phyloP scores from a whole-genome alignment of 2,888 invertebrate species.

The Pammene fasciana region DNA sequence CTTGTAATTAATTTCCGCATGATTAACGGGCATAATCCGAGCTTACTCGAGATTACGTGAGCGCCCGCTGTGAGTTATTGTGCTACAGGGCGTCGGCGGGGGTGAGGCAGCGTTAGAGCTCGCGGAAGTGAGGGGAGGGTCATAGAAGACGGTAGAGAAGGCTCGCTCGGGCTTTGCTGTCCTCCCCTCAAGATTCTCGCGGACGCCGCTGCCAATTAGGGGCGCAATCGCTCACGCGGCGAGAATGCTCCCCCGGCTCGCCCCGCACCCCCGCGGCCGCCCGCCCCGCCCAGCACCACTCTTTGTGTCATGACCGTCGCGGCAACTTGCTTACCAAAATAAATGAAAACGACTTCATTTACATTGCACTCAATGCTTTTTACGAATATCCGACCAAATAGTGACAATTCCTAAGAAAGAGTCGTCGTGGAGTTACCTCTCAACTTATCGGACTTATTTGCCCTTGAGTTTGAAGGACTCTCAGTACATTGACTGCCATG shows the following conservation, averaged over 20 bases:
- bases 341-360: conserved; percentile 77
- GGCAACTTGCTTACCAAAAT: conserved; percentile 70
- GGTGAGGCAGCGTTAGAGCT: conserved; percentile 47
- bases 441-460: conserved; percentile 5
- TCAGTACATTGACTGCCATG: conserved; percentile 21
- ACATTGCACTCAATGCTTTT: conserved; percentile 20
- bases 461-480: conserved; percentile 12
- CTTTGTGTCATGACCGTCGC: conserved; percentile 73
- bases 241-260: conserved; percentile 60
- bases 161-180: conserved; percentile 73
- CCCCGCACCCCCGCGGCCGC: conserved; percentile 45
- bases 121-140: conserved; percentile 39
- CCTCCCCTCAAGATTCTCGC: conserved; percentile 84
- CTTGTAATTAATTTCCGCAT: conserved; percentile 83
- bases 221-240: conserved; percentile 83
- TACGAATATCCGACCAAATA: conserved; percentile 15
- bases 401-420: conserved; percentile 2
- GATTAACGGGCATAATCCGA: conserved; percentile 83
- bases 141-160: conserved; percentile 70
- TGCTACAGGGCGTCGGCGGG: conserved; percentile 65
- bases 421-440: neutral
- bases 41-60: conserved; percentile 81
- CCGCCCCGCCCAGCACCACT: conserved; percentile 61
- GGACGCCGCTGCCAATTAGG: conserved; percentile 84
- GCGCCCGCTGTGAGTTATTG: conserved; percentile 78